Evolutionary conservation across 1,140 invertebrate species (phyloP).

Genomic region (Drosophila malerkotliana): DNA sequence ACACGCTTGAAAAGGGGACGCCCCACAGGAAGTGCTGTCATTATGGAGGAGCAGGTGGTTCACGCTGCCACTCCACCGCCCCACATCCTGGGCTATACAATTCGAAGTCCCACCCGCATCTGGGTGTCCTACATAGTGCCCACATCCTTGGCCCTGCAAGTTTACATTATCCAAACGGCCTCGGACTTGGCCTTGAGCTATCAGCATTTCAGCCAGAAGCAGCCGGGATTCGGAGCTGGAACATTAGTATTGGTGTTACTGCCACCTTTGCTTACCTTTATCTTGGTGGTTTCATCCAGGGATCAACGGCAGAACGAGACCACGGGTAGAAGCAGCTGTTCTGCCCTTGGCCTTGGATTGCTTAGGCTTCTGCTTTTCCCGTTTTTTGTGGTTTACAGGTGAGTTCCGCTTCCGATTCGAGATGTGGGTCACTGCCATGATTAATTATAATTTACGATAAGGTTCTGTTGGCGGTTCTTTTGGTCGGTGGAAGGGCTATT

Average conservation of each 20-base stretch:
- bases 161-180: constrained; percentile 85
- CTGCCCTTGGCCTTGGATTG: constrained; percentile 59
- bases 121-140: constrained; percentile 85
- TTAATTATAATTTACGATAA: constrained; percentile 12
- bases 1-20: neutral
- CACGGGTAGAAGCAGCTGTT: constrained; percentile 15
- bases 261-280: constrained; percentile 62
- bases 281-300: constrained; percentile 75
- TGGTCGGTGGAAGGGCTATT: constrained; percentile 89
- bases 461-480: constrained; percentile 88
- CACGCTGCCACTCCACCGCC: constrained; percentile 79
- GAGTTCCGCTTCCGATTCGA: constrained; percentile 28
- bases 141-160: constrained; percentile 78
- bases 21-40: constrained; percentile 9
- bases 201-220: constrained; percentile 84
- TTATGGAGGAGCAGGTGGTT: constrained; percentile 33
- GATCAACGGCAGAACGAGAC: constrained; percentile 85
- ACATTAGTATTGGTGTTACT: constrained; percentile 64
- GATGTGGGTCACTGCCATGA: neutral
- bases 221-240: constrained; percentile 74
- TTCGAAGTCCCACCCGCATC: constrained; percentile 85
- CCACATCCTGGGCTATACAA: constrained; percentile 84
- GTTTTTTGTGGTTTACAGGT: constrained; percentile 89
- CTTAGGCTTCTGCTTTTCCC: constrained; percentile 87
- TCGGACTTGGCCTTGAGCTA: constrained; percentile 85